phyloP scores from a whole-genome alignment of 2,113 vertebrate genomes.

The Perca fluviatilis region DNA sequence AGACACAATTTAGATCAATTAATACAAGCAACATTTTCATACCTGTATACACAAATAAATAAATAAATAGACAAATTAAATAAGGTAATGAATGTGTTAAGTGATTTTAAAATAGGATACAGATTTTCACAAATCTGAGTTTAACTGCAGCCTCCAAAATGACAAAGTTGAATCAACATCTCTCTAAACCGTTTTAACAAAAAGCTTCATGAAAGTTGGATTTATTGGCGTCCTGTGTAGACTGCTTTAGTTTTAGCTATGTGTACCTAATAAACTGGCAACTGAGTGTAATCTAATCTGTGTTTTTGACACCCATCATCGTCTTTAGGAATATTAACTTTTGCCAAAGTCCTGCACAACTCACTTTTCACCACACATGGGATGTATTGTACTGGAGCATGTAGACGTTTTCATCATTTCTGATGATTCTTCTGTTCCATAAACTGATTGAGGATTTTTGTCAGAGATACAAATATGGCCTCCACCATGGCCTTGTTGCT shows the following conservation, averaged over 20 bases:
- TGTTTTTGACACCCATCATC: conserved; percentile 5
- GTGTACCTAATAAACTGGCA: conserved; percentile 17
- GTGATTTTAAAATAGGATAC: not conserved
- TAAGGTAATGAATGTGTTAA: not conserved
- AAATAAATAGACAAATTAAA: not conserved
- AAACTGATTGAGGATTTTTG: not conserved
- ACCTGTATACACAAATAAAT: not conserved
- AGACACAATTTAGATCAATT: not conserved
- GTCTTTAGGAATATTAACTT: not conserved
- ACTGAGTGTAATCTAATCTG: not conserved
- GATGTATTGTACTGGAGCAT: not conserved
- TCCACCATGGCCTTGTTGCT: not conserved
- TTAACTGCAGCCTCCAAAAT: not conserved
- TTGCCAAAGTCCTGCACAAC: not conserved
- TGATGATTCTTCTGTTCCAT: not conserved
- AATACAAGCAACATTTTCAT: not conserved
- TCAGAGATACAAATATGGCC: not conserved
- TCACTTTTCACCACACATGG: not conserved
- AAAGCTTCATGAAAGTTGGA: not conserved
- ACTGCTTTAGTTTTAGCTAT: not conserved
- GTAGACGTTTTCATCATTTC: not conserved
- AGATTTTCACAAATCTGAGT: not conserved
- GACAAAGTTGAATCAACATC: not conserved
- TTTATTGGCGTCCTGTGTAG: not conserved
- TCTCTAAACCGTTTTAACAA: not conserved